These are phyloP conservation scores for Schizothorax lantsangensis DNA, from an alignment of 2,797 vertebrate genomes.

Conservation along the genomic window DNA sequence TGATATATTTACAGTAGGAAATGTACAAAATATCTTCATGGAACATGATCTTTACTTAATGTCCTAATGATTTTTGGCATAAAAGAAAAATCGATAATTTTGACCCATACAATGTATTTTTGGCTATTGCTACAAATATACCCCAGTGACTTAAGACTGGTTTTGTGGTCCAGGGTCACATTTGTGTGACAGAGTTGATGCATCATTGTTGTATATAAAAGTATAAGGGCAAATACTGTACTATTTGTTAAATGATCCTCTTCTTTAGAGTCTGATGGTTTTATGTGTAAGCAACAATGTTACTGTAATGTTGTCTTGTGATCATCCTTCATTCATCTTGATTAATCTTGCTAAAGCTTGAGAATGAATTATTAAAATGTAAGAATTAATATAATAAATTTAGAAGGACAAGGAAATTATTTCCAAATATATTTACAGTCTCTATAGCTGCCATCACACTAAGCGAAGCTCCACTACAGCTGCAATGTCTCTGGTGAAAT, in stretches of 20 bases:
- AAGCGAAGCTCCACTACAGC: background rate
- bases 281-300: background rate
- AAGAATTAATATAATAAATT: background rate
- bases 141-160: too few relatives aligned
- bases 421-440: background rate
- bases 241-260: background rate
- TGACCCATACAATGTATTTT: too few relatives aligned
- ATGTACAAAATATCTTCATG: too few relatives aligned
- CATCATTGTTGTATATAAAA: background rate
- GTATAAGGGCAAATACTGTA: background rate
- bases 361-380: background rate
- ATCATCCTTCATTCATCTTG: background rate
- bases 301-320: background rate
- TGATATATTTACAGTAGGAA: too few relatives aligned
- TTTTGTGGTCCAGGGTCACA: too few relatives aligned
- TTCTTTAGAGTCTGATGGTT: background rate
- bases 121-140: too few relatives aligned
- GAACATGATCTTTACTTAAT: too few relatives aligned
- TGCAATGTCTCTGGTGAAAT: background rate
- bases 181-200: background rate
- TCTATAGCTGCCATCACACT: background rate
- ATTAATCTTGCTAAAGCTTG: background rate
- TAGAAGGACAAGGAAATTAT: background rate
- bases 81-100: too few relatives aligned
- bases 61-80: too few relatives aligned